These are phyloP conservation scores for Cacoxenus indagator DNA, from an alignment of 2,888 invertebrate genomes.

Conservation along the genomic window DNA sequence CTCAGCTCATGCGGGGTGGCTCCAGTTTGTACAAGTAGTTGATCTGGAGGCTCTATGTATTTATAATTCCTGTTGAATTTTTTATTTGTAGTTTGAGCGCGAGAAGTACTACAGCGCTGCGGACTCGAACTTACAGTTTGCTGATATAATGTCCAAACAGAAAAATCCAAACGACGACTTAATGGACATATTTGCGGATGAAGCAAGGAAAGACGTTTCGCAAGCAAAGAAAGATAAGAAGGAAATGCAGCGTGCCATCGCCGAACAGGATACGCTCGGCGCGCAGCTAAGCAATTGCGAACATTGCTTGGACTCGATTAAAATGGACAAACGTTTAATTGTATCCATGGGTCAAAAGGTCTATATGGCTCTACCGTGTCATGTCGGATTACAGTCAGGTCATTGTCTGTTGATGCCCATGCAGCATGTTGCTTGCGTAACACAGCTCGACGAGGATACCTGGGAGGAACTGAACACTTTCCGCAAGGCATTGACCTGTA, in stretches of 20 bases:
- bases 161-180: conserved; percentile 79
- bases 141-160: conserved; percentile 79
- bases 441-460: conserved; percentile 92
- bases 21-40: too few relatives aligned
- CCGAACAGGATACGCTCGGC: conserved; percentile 79
- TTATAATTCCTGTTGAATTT: neutral
- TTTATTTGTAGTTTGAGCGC: conserved; percentile 77
- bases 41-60: neutral
- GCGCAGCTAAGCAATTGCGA: conserved; percentile 84
- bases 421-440: conserved; percentile 84
- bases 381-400: conserved; percentile 84
- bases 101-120: conserved; percentile 85
- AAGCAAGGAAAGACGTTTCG: conserved; percentile 78
- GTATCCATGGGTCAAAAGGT: conserved; percentile 84
- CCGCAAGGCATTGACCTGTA: conserved; percentile 81
- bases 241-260: conserved; percentile 78
- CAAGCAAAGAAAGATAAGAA: conserved; percentile 75
- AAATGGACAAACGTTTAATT: conserved; percentile 87
- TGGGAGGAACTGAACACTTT: conserved; percentile 88
- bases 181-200: conserved; percentile 88
- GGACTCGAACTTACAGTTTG: conserved; percentile 85
- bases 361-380: conserved; percentile 87
- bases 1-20: too few relatives aligned
- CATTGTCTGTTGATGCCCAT: conserved; percentile 91
- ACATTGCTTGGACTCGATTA: conserved; percentile 85